These are phyloP conservation scores for Rhabdomys dilectus DNA, from an alignment of 2,113 vertebrate species.

Conservation along the genomic window DNA sequence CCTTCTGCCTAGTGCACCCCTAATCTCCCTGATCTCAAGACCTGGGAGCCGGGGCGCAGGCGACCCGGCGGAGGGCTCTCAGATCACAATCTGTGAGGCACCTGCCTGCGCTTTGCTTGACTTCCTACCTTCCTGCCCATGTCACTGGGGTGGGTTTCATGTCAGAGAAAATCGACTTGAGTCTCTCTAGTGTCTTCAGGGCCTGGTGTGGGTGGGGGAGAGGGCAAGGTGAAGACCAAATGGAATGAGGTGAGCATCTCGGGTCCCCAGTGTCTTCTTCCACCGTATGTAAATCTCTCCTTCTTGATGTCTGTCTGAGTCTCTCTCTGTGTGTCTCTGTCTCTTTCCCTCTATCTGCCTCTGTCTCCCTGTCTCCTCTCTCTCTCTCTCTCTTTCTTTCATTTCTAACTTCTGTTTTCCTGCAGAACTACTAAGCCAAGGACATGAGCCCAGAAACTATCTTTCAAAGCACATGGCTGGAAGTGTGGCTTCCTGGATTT, in stretches of 20 bases:
- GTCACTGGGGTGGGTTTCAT: not conserved
- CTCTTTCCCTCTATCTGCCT: too few species aligned
- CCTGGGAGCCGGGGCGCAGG: not conserved
- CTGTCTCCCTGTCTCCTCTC: not conserved
- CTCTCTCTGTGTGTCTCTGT: too few species aligned
- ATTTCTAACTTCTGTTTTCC: not conserved
- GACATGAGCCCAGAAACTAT: too few species aligned
- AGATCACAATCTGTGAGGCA: not conserved
- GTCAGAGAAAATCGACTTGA: not conserved
- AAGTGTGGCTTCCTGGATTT: rapidly evolving
- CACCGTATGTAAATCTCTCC: not conserved
- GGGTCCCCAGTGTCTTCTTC: not conserved
- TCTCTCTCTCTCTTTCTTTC: not conserved
- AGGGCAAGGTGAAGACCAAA: not conserved
- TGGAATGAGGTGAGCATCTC: not conserved
- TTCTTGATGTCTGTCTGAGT: too few species aligned
- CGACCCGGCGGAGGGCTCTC: not conserved
- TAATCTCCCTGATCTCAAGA: not conserved
- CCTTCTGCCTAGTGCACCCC: not conserved
- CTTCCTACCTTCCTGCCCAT: not conserved
- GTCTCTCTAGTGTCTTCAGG: not conserved
- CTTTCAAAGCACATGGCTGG: rapidly evolving
- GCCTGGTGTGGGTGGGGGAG: not conserved
- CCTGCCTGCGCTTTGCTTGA: rapidly evolving
- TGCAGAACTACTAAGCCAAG: not conserved